These are phyloP conservation scores for Oxycera nigricornis DNA, from an alignment of 2,888 invertebrate species.

Conservation along the genomic window DNA sequence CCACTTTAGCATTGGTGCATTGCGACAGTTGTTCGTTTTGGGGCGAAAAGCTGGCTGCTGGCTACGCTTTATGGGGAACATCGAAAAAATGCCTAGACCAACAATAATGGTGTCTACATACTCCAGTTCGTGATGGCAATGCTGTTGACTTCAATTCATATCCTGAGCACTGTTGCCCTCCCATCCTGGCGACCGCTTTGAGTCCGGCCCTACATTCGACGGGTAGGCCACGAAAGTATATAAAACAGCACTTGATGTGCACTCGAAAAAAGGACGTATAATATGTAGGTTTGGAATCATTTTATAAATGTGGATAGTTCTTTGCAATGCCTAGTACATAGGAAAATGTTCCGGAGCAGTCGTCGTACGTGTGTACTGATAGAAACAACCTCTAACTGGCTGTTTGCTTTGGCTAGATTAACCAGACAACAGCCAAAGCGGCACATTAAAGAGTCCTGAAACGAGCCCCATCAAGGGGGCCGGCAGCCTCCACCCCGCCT, in stretches of 20 bases:
- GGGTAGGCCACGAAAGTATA: background rate
- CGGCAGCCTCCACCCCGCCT: background rate
- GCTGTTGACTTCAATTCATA: conserved; percentile 25
- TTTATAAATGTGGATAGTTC: conserved; percentile 18
- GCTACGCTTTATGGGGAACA: conserved; percentile 20
- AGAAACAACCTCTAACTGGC: background rate
- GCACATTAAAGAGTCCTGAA: background rate
- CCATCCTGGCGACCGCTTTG: conserved; percentile 11
- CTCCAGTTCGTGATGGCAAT: background rate
- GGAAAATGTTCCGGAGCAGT: background rate
- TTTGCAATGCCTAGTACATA: conserved; percentile 1
- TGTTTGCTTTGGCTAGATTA: background rate
- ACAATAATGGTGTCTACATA: conserved; percentile 37
- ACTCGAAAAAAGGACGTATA: conserved; percentile 19
- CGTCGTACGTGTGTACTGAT: background rate
- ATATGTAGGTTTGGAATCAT: background rate
- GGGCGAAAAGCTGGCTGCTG: conserved; percentile 22
- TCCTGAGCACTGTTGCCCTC: background rate
- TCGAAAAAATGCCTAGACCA: conserved; percentile 35
- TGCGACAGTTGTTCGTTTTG: conserved; percentile 47
- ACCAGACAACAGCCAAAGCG: background rate
- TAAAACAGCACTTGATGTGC: conserved; percentile 15
- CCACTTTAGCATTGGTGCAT: conserved; percentile 48
- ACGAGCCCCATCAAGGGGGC: background rate
- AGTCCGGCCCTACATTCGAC: background rate